Evolutionary conservation across 2,888 invertebrate species (phyloP), one percentile per base, ranked within the genome.

Genomic region (Leucania comma): DNA sequence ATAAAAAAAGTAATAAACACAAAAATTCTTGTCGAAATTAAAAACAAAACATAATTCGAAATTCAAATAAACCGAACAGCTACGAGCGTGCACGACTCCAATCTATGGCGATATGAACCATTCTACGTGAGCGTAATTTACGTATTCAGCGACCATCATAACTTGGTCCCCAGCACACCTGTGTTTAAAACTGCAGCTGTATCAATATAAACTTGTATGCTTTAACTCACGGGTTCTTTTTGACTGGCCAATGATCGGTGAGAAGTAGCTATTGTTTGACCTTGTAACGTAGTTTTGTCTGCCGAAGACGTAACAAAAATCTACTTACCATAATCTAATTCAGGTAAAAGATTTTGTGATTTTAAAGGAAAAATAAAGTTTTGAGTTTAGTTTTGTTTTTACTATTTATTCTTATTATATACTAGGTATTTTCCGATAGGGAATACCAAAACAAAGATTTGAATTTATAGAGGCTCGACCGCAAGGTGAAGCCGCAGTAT

Each of bases 21-120:
- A 67, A 70, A 77, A 75, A 22, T 51, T 32, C 12, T 72, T 58
- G 10, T 24, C 51, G 57, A 78, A 81, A 75, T 66, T 72, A 84
- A 81, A 72, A 78, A 79, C 75, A 76, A 76, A 77, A 71, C 70
- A 75, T 61, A 75, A 79, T 79, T 81, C 82, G 72, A 80, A 82
- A 81, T 85, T 87, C 73, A 75, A 85, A 80, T 73, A 67, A 83
- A 78, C 82, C 72, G 77, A 83, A 84, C 86, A 87, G 85, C 87
- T 85, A 86, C 74, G 87, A 85, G 89, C 88, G 91, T 90, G 88
- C 92, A 90, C 93, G 91, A 83, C 89, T 89, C 86, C 88, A 88
- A 90, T 90, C 91, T 90, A 90, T 90, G 88, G 89, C 91, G 90
- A 85, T 91, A 90, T 92, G 91, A 88, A 90, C 86, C 87, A 82